Base-by-base conservation (phyloP, 2,113 vertebrate species). In the Paramisgurnus dabryanus region DNA sequence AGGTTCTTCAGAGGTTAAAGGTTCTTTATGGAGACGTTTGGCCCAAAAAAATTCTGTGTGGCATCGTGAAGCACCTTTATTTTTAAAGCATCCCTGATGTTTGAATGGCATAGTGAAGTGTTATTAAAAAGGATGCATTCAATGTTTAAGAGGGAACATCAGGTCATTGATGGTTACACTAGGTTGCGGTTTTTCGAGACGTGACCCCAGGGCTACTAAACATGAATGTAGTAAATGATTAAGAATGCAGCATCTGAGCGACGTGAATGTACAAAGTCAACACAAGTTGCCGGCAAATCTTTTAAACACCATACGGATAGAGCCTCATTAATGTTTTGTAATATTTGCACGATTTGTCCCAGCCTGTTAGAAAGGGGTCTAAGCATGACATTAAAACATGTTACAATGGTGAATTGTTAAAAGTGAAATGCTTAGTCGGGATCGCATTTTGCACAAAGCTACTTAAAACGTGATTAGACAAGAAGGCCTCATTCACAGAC, bases 401-500 rank as follows among this genome's bases (percentile, higher is more conserved):
- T 79, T 81, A 85, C 81, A 79, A 85, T 81, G 67, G 71, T 4
- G 76, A 77, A 83, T 76, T 79, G 79, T 85, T 78, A 49, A 34
- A 45, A 78, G 76, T 58, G 27, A 75, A 81, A 81, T 81, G 39
- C 76, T 76, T 77, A 84, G 67, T 64, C 67, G 65, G 61, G 74
- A 84, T 84, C 82, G 79, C 55, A 82, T 66, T 78, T 78, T 73
- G 83, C 63, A 67, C 61, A 80, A 82, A 84, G 82, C 82, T 82
- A 77, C 82, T 86, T 86, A 83, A 86, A 86, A 67, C 34, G 18
- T 65, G 71, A 81, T 83, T 81, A 83, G 71, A 78, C 81, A 65
- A 72, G 67, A 69, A 77, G 55, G 82, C 67, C 57, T 71, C 47
- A 77, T 84, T 77, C 79, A 67, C 40, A 78, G 79, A 71, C 68